Evolutionary conservation across 2,113 vertebrate genomes (phyloP).

Genomic region (Noturus placidus): DNA sequence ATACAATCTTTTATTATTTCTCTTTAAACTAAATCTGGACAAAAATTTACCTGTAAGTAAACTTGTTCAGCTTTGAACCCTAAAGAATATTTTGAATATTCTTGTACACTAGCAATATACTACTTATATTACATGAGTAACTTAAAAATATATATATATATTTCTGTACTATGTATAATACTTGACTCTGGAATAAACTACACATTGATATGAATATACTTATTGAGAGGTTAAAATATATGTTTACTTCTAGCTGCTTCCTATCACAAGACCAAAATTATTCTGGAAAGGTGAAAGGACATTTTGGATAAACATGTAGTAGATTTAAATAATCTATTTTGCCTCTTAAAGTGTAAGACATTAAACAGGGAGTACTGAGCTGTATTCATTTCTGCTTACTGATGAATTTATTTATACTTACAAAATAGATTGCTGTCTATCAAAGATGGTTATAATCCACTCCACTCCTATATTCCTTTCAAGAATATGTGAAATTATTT

Average conservation of each 20-base stretch:
- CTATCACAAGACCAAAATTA: background rate
- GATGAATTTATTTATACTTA: background rate
- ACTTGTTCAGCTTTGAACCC: too few species aligned
- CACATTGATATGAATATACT: background rate
- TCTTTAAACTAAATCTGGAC: too few species aligned
- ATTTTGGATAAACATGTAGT: background rate
- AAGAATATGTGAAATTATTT: slow-evolving; percentile 31
- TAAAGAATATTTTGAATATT: too few species aligned
- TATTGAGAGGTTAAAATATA: background rate
- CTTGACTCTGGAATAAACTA: background rate
- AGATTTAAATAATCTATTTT: background rate
- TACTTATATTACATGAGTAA: too few species aligned
- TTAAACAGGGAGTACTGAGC: background rate
- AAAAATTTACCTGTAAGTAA: too few species aligned
- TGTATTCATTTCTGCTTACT: background rate
- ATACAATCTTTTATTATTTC: background rate
- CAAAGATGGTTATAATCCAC: slow-evolving; percentile 2
- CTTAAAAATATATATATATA: too few species aligned
- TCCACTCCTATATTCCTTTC: background rate
- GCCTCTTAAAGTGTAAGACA: background rate
- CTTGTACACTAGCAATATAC: too few species aligned
- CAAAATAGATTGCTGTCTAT: background rate
- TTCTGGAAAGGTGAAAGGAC: background rate
- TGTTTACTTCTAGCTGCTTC: background rate
- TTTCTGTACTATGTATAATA: background rate